phyloP scores from a whole-genome alignment of 1,140 invertebrate genomes.

The Sitodiplosis mosellana region DNA sequence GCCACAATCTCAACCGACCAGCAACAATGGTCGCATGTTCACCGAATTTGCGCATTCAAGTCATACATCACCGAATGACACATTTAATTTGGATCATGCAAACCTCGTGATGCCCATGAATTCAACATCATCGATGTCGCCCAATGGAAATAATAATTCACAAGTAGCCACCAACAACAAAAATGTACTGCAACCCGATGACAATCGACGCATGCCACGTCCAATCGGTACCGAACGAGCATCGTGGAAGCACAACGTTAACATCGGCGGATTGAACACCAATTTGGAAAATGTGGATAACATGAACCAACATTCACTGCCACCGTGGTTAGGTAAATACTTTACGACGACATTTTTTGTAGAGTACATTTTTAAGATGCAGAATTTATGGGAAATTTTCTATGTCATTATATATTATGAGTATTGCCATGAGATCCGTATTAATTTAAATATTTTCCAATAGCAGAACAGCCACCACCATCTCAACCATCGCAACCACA shows the following conservation, averaged over 20 bases:
- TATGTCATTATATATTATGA: too few relatives aligned
- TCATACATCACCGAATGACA: conserved; percentile 10
- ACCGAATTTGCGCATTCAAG: neutral
- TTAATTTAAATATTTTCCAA: too few relatives aligned
- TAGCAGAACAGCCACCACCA: too few relatives aligned
- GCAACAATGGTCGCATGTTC: conserved; percentile 4
- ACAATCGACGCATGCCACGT: conserved; percentile 51
- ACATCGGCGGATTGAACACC: neutral
- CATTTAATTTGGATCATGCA: conserved; percentile 20
- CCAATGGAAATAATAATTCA: conserved; percentile 21
- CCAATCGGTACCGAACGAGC: conserved; percentile 60
- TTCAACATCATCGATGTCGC: conserved; percentile 40
- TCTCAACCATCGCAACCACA: too few relatives aligned
- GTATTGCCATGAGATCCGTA: too few relatives aligned
- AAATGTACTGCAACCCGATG: conserved; percentile 26
- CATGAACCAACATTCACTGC: too few relatives aligned
- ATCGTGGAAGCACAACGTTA: conserved; percentile 35
- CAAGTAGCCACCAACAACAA: conserved; percentile 21
- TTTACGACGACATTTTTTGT: too few relatives aligned
- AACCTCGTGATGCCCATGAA: neutral
- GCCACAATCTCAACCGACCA: conserved; percentile 11
- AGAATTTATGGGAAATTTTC: too few relatives aligned
- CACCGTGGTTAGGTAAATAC: too few relatives aligned
- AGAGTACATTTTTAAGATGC: too few relatives aligned
- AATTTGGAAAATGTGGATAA: neutral